Base-by-base conservation (phyloP, 2,113 vertebrate genomes). In the Trematomus loennbergii region DNA sequence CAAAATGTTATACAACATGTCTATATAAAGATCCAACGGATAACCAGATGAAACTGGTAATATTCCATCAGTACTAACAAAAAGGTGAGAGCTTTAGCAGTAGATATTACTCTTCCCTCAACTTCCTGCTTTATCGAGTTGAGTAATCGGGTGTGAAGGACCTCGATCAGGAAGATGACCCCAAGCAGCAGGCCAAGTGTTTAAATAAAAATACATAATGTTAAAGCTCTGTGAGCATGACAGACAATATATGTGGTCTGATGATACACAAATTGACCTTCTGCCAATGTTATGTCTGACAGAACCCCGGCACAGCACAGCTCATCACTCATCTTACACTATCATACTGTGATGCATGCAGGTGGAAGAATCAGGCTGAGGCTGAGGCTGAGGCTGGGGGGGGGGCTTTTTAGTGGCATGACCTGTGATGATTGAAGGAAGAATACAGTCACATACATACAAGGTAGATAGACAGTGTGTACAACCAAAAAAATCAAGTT, bases 181-280 rank as follows among this genome's bases (percentile, higher is more conserved):
- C 40, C 13, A 58, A 78, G 78, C 72, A 70, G 50, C 52, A 60
- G 29, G 49, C 12, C 72, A 68, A 49, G 20, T 64, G 60, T 63
- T 74, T 15, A 18, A 68, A 52, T 7, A 40, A 67, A 50, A 58
- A 73, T 5, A 72, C 71, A 78, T 57, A 29, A 58, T 22, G 46
- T 78, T 69, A 84, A 67, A 71, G 16, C 60, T 52, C n/a, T 9
- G n/a, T 57, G 60, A 87, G 75, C 66, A 50, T 78, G 86, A 80
- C 76, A 73, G 33, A 68, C 82, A 78, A 58, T 67, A 81, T 83
- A 81, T 83, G 71, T 67, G 73, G 76, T 71, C 69, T 54, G 52
- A 58, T 70, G 70, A 78, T 87, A 87, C 43, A 49, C 82, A 84
- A 82, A 86, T 66, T 85, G 84, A 88, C 88, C 90, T 90, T 88